phyloP scores from a whole-genome alignment of 2,113 vertebrate species.

The Atractosteus spatula region DNA sequence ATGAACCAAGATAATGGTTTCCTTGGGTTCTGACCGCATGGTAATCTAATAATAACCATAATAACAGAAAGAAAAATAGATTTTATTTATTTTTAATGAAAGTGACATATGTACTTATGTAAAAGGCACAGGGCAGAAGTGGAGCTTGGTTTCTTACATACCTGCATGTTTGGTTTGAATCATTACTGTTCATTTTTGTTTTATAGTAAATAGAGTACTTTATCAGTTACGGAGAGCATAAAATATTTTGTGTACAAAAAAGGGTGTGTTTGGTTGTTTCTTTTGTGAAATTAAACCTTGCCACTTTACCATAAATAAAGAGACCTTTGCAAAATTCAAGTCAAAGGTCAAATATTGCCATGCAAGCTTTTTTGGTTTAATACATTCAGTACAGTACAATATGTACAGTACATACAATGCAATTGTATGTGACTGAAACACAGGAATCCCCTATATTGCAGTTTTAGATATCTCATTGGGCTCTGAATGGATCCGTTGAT shows the following conservation, averaged over 20 bases:
- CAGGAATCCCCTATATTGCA: background rate
- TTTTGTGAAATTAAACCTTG: constrained; percentile 13
- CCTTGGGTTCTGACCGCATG: constrained; percentile 47
- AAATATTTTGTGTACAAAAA: background rate
- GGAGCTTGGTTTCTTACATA: background rate
- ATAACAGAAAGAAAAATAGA: constrained; percentile 38
- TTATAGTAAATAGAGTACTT: background rate
- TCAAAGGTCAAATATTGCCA: constrained; percentile 7
- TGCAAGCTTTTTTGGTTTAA: background rate
- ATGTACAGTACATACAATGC: background rate
- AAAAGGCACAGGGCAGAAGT: background rate
- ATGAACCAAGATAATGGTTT: constrained; percentile 40
- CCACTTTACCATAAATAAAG: constrained; percentile 9
- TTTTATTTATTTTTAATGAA: constrained; percentile 47
- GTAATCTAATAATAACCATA: constrained; percentile 37
- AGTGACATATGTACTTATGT: constrained; percentile 28
- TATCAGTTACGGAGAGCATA: background rate
- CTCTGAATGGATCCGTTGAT: too few relatives aligned
- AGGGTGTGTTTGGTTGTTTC: background rate
- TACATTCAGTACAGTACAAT: too few relatives aligned
- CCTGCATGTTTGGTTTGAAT: constrained; percentile 5
- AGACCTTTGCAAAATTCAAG: constrained; percentile 8
- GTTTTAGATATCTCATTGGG: background rate
- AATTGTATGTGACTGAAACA: background rate
- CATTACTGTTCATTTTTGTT: background rate